A percentile compares a stretch with the other conserved stretches of the same genome.
Conservation (phyloP, 1,140 invertebrate species). For the Cherax quadricarinatus region DNA sequence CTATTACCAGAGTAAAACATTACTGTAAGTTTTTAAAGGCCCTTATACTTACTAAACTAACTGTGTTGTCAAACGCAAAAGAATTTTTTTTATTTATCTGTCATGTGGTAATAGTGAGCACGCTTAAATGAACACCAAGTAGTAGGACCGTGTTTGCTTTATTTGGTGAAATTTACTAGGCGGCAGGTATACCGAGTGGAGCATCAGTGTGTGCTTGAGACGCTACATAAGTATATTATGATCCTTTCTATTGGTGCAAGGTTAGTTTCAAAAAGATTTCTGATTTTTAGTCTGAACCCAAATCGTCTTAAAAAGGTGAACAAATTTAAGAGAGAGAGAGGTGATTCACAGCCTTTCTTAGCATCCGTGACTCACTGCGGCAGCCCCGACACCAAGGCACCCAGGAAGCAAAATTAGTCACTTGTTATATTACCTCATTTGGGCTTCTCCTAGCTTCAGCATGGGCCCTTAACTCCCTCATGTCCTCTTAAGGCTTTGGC, state of each 20-base stretch:
- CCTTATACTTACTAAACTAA: too few relatives aligned
- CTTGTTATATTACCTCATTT: constrained; percentile 64
- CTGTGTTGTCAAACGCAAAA: too few relatives aligned
- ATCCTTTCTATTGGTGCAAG: neutral
- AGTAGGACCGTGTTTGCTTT: too few relatives aligned
- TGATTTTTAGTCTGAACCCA: neutral
- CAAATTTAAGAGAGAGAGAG: neutral
- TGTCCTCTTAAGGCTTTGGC: constrained; percentile 56
- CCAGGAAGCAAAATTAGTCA: constrained; percentile 62
- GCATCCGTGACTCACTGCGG: constrained; percentile 41
- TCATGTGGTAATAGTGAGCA: too few relatives aligned
- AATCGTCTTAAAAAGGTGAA: neutral
- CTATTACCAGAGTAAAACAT: too few relatives aligned
- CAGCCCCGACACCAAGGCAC: constrained; percentile 55
- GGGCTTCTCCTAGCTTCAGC: constrained; percentile 32
- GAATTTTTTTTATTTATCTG: too few relatives aligned
- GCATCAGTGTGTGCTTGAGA: neutral
- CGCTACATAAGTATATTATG: neutral
- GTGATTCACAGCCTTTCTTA: constrained; percentile 62
- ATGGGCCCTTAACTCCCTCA: neutral
- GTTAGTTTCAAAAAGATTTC: neutral
- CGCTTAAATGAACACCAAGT: too few relatives aligned
- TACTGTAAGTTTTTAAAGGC: too few relatives aligned
- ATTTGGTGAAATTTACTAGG: neutral
- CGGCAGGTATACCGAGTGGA: neutral